These are phyloP conservation scores for Muntiacus muntjak DNA, from an alignment of 2,113 vertebrate genomes.

Conservation along the genomic window DNA sequence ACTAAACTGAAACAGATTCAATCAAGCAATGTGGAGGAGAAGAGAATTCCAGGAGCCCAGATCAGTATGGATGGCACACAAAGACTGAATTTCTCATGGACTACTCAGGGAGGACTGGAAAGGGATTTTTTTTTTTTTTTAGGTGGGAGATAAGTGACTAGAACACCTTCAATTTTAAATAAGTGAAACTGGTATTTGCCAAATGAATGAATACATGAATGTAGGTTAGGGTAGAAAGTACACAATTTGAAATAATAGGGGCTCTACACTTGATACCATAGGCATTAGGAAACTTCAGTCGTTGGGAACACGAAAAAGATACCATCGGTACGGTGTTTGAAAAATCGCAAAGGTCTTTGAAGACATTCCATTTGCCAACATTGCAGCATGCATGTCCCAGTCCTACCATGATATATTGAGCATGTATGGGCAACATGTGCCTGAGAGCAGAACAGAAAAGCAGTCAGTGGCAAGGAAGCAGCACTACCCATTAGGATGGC, in stretches of 20 bases:
- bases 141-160: not conserved
- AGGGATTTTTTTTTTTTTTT: not conserved
- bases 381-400: not conserved
- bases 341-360: not conserved
- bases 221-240: not conserved
- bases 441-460: not conserved
- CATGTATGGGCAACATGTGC: rapidly evolving
- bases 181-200: not conserved
- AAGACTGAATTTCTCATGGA: not conserved
- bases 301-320: not conserved
- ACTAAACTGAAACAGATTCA: not conserved
- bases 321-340: not conserved
- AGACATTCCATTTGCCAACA: not conserved
- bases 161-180: not conserved
- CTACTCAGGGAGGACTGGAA: not conserved
- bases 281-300: not conserved
- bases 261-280: not conserved
- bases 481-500: rapidly evolving
- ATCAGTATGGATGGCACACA: not conserved
- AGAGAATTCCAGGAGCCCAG: not conserved
- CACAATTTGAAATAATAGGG: not conserved
- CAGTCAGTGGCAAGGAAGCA: not conserved
- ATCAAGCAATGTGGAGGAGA: not conserved
- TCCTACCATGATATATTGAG: rapidly evolving
- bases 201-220: not conserved